phyloP scores from a whole-genome alignment of 2,888 invertebrate species.

The Dione vanillae region DNA sequence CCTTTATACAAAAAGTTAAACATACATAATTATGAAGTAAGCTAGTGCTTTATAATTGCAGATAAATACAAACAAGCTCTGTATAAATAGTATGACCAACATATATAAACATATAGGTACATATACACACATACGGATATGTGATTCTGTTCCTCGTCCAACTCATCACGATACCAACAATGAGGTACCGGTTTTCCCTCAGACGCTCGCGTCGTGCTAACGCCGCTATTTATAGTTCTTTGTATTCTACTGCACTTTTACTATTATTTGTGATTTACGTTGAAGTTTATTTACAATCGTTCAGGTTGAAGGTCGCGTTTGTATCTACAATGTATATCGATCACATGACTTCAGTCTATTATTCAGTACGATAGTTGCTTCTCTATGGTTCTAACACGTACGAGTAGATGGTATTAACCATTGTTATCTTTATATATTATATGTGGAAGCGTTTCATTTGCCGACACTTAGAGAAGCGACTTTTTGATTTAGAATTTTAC shows the following conservation, averaged over 20 bases:
- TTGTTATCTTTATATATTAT: too few species aligned
- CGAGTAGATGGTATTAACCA: too few species aligned
- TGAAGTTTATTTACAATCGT: conserved; percentile 15
- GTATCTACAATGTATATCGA: conserved; percentile 9
- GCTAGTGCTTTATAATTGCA: not conserved
- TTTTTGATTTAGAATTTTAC: too few species aligned
- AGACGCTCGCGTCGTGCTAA: not conserved
- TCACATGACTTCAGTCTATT: conserved; percentile 1
- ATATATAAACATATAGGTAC: too few species aligned
- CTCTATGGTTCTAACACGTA: too few species aligned
- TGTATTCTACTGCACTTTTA: conserved; percentile 23
- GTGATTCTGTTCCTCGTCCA: conserved; percentile 4
- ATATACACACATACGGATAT: conserved; percentile 2
- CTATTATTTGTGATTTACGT: conserved; percentile 24
- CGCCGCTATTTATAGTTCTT: conserved; percentile 25
- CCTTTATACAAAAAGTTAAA: too few species aligned
- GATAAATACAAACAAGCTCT: not conserved
- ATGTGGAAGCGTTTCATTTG: too few species aligned
- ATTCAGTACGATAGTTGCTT: not conserved
- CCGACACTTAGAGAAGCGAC: too few species aligned
- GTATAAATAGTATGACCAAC: not conserved
- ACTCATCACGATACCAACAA: conserved; percentile 5
- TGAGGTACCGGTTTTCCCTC: conserved; percentile 6
- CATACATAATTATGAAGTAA: too few species aligned
- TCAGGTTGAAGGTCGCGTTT: conserved; percentile 28